phyloP scores from a whole-genome alignment of 1,140 invertebrate genomes.

The Akabosia matsudoensis region DNA sequence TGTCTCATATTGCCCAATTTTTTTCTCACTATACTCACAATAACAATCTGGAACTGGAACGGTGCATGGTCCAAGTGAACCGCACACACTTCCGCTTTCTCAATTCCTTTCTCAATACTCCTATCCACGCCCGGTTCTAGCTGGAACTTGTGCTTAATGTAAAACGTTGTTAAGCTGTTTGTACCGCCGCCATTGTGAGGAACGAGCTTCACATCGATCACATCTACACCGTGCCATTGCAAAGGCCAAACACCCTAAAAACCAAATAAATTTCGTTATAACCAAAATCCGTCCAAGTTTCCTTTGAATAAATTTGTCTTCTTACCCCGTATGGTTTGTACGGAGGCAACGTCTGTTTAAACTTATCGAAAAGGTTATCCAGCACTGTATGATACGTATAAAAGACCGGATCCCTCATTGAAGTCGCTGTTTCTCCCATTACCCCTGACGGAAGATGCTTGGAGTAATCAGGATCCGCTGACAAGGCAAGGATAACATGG shows the following conservation, averaged over 20 bases:
- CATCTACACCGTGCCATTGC: slow-evolving; percentile 11
- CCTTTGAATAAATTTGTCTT: background rate
- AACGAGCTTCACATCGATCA: background rate
- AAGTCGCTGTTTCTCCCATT: background rate
- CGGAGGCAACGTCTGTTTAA: slow-evolving; percentile 12
- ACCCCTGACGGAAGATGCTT: background rate
- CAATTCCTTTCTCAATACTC: background rate
- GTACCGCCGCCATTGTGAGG: background rate
- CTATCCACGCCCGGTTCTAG: background rate
- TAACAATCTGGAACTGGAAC: background rate
- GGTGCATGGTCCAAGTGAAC: slow-evolving; percentile 12
- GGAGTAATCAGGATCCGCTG: background rate
- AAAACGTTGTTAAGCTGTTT: slow-evolving; percentile 13
- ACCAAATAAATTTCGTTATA: slow-evolving; percentile 9
- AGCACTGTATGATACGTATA: background rate
- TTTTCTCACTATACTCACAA: background rate
- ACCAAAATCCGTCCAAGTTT: background rate
- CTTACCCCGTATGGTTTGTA: slow-evolving; percentile 8
- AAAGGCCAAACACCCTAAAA: slow-evolving; percentile 13
- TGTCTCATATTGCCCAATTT: background rate
- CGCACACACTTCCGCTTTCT: background rate
- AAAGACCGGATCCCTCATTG: slow-evolving; percentile 9
- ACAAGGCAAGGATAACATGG: background rate
- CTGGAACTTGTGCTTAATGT: background rate
- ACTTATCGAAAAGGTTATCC: slow-evolving; percentile 17